These are phyloP conservation scores for Tiaroga cobitis DNA, from an alignment of 2,797 vertebrate species.

Conservation along the genomic window DNA sequence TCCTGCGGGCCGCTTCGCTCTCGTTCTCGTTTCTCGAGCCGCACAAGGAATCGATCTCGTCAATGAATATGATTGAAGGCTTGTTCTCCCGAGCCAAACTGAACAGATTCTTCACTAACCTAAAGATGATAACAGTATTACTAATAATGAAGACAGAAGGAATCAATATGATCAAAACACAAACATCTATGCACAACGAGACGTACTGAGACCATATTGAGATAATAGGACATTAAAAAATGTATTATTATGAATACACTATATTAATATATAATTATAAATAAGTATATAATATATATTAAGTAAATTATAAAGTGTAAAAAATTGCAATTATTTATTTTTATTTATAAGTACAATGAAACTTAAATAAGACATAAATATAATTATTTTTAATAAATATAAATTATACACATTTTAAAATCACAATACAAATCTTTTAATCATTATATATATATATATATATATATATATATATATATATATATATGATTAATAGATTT, in stretches of 20 bases:
- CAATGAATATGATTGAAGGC: constrained; percentile 97
- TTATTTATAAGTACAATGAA: no score
- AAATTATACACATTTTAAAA: no score
- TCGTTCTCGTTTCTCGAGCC: constrained; percentile 95
- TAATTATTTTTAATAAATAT: no score
- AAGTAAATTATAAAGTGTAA: no score
- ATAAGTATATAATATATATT: not conserved
- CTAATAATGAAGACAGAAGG: not conserved
- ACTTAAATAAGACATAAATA: no score
- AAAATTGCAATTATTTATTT: no score
- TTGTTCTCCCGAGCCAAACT: constrained; percentile 93
- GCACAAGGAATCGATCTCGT: constrained; percentile 93
- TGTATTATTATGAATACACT: not conserved
- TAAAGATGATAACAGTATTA: constrained; percentile 57
- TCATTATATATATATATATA: no score
- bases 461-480: no score
- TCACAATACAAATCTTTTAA: no score
- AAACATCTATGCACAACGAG: not conserved
- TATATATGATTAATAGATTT: no score
- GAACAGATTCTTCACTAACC: constrained; percentile 94
- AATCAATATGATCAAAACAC: not conserved
- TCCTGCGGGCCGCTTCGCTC: constrained; percentile 92
- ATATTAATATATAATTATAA: not conserved
- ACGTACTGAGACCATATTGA: not conserved
- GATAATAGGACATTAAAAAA: not conserved